Conservation (phyloP, 2,113 vertebrate genomes). For the Embiotoca jacksoni region DNA sequence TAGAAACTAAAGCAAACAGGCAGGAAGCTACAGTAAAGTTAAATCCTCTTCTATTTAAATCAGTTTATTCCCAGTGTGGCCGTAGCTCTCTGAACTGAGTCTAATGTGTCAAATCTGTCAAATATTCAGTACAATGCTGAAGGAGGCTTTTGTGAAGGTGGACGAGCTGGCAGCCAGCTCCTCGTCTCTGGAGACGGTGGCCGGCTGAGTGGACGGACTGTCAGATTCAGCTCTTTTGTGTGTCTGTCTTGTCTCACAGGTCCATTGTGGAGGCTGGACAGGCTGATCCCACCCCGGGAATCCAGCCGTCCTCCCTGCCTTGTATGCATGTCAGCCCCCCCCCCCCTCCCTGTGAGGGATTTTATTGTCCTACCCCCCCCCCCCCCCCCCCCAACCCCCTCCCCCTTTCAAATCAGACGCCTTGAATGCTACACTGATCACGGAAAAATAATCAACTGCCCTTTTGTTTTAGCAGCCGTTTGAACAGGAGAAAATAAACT, state of each 20-base stretch:
- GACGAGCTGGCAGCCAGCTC: conserved; percentile 52
- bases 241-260: conserved; percentile 67
- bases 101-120: conserved; percentile 71
- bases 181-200: conserved; percentile 69
- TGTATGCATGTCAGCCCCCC: conserved; percentile 67
- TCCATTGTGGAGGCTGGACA: conserved; percentile 76
- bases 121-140: conserved; percentile 62
- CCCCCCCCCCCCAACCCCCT: not conserved
- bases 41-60: conserved; percentile 37
- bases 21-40: conserved; percentile 3
- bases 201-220: conserved; percentile 63
- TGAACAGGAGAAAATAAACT: conserved; percentile 79
- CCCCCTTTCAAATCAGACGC: conserved; percentile 51
- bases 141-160: conserved; percentile 65
- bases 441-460: conserved; percentile 83
- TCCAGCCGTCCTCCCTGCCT: conserved; percentile 65
- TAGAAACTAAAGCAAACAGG: not conserved
- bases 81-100: conserved; percentile 45
- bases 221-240: conserved; percentile 75
- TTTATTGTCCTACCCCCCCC: conserved; percentile 58
- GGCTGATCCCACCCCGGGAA: conserved; percentile 65
- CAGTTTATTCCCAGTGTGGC: conserved; percentile 42
- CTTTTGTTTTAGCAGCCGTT: conserved; percentile 81
- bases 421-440: conserved; percentile 82
- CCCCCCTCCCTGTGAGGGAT: conserved; percentile 55